Percentiles rank a stretch among this genome's conserved stretches.
Conservation (phyloP, 2,888 invertebrate species). For the Rhamphomyia laevipes region DNA sequence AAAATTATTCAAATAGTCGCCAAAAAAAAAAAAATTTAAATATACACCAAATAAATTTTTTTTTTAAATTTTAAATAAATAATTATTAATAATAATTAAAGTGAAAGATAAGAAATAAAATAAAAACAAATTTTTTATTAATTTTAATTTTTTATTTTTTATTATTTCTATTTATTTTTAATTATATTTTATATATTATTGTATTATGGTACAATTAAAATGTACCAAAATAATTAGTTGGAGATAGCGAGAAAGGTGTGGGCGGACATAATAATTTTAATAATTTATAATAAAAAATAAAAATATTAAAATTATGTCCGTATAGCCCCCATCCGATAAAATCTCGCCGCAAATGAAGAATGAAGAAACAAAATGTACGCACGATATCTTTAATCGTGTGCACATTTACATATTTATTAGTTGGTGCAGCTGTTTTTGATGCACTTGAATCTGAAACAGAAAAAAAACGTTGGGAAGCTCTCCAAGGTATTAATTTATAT, state of each 20-base stretch:
- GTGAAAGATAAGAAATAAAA: no score
- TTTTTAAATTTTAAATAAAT: no score
- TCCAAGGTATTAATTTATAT: constrained; percentile 54
- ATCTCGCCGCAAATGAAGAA: constrained; percentile 54
- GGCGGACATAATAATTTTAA: constrained; percentile 2
- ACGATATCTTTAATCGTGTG: constrained; percentile 99
- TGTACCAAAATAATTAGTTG: neutral
- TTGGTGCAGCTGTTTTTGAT: constrained; percentile 98
- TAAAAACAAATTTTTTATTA: neutral
- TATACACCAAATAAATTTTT: no score
- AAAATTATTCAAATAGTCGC: no score
- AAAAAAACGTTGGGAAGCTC: constrained; percentile 74
- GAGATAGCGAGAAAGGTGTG: constrained; percentile 4
- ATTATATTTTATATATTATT: neutral
- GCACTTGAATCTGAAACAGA: constrained; percentile 97
- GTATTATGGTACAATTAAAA: constrained; percentile 1
- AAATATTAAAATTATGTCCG: constrained; percentile 1
- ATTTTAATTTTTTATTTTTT: neutral
- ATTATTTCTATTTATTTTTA: neutral
- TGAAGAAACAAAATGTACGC: constrained; percentile 99
- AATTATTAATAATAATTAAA: no score
- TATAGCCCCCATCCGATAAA: neutral
- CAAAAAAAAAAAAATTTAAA: no score
- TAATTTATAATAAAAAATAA: no score
- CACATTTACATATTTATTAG: constrained; percentile 98